phyloP scores from a whole-genome alignment of 2,797 vertebrate species.

The Glyptemys insculpta region DNA sequence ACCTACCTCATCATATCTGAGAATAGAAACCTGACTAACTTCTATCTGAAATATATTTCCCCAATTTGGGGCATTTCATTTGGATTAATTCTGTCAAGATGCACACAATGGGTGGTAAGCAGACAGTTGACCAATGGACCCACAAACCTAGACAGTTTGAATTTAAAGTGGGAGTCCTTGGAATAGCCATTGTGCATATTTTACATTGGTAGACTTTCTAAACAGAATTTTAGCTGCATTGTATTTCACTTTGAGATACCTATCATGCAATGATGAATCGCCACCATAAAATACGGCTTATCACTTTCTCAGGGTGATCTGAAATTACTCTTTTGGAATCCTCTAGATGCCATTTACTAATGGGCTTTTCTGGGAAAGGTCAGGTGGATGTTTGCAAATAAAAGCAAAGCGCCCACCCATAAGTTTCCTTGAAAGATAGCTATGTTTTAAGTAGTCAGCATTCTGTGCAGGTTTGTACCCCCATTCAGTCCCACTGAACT shows the following conservation, averaged over 20 bases:
- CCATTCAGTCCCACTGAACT: not conserved
- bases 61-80: not conserved
- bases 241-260: not conserved
- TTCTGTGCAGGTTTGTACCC: not conserved
- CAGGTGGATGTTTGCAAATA: not conserved
- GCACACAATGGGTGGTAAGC: not conserved
- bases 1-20: not conserved
- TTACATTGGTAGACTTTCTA: not conserved
- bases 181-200: not conserved
- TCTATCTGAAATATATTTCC: not conserved
- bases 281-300: not conserved
- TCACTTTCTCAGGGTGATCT: not conserved
- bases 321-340: not conserved
- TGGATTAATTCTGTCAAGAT: not conserved
- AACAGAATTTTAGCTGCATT: not conserved
- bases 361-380: not conserved
- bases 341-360: not conserved
- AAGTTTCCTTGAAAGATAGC: not conserved
- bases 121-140: not conserved
- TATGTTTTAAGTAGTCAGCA: not conserved
- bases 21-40: not conserved
- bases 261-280: not conserved
- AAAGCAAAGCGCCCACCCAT: not conserved
- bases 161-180: not conserved
- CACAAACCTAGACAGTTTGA: not conserved